phyloP scores from a whole-genome alignment of 2,113 vertebrate genomes.

The Aramus guarauna region DNA sequence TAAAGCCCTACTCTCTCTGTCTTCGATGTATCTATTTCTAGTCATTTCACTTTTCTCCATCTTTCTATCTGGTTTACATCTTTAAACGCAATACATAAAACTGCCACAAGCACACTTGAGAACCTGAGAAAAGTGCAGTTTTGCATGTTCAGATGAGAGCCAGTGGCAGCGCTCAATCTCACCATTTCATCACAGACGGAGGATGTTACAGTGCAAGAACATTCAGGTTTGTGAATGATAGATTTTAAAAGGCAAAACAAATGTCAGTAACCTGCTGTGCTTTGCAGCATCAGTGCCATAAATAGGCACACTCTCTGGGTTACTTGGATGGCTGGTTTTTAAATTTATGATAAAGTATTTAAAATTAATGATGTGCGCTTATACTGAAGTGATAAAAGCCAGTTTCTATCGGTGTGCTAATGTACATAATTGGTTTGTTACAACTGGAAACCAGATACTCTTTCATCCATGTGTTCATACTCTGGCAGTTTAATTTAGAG shows the following conservation, averaged over 20 bases:
- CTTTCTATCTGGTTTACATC: not conserved
- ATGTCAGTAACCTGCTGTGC: not conserved
- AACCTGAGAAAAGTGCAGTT: conserved; percentile 39
- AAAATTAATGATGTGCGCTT: conserved; percentile 23
- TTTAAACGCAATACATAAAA: not conserved
- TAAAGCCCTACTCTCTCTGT: not conserved
- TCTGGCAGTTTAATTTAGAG: not conserved
- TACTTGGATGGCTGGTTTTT: not conserved
- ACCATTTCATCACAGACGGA: not conserved
- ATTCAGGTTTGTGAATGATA: not conserved
- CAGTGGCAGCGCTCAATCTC: conserved; percentile 15
- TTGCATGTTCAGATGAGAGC: conserved; percentile 4
- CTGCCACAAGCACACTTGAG: not conserved
- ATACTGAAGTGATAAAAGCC: conserved; percentile 16
- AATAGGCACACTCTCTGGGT: not conserved
- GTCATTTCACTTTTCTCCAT: not conserved
- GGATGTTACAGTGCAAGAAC: conserved; percentile 1
- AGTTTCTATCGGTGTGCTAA: not conserved
- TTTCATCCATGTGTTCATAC: not conserved
- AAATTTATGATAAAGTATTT: conserved; percentile 21
- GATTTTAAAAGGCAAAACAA: conserved; percentile 18
- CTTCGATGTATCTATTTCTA: not conserved
- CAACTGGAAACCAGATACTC: conserved; percentile 30
- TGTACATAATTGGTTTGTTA: conserved; percentile 8
- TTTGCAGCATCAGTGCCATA: conserved; percentile 8